Base-by-base conservation (phyloP, 2,797 vertebrate species). In the Crenuchus spilurus region DNA sequence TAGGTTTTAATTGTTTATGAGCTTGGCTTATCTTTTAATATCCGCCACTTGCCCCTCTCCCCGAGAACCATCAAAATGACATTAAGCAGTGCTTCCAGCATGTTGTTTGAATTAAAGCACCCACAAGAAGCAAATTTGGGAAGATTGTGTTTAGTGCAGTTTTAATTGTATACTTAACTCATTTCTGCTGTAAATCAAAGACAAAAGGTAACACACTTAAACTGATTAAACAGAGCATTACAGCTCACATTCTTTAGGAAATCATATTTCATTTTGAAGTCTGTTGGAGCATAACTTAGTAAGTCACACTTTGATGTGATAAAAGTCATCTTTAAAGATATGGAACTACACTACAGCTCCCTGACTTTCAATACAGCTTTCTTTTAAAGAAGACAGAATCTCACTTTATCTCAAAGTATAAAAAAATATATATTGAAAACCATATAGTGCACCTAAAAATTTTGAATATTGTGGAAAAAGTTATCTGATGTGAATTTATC, bases 21-120 rank as follows among this genome's bases (percentile, higher is more conserved):
- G 75, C 77, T 65, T 74, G 80, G 84, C 86, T 85, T 85, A 84
- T 89, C 86, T 85, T 88, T 87, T 84, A 84, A 87, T 83, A 82
- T 82, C 77, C 54, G 31, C 57, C 65, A 74, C 37, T 76, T 76
- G 69, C 46, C 33, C 54, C 75, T 81, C 37, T 83, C 42, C 70
- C 20, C 31, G 7, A 46, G 20, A 72, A 49, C 63, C 54, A 41
- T 33, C 68, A 60, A 85, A 83, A 82, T 87, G 85, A 85, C 82
- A 84, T 86, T 85, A 86, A 86, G 81, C 72, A 68, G 74, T 74
- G 76, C 82, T 49, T 57, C 80, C 65, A 84, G 82, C 80, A 85
- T 79, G 79, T 81, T 84, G 87, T 86, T 86, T 86, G 84, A 80
- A 80, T 89, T 91, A 88, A 81, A 57, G 82, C 35, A 24, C 69